Evolutionary conservation across 2,888 invertebrate genomes (phyloP).

Genomic region (Gisinianus flammeolus): DNA sequence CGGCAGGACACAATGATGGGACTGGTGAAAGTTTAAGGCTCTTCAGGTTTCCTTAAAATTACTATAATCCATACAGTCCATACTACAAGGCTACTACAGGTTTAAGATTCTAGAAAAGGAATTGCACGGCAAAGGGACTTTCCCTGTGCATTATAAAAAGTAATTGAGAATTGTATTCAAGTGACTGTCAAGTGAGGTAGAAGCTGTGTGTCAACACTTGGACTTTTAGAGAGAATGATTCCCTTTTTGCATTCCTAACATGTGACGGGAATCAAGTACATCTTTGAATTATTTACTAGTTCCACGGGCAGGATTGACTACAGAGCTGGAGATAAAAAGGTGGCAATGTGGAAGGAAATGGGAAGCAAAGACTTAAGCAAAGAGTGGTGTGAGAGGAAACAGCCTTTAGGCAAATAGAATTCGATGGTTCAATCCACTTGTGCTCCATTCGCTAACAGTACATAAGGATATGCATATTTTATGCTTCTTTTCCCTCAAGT

Average conservation of each 20-base stretch:
- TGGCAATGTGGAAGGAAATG: background rate
- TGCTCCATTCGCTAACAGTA: background rate
- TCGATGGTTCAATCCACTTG: slow-evolving; percentile 24
- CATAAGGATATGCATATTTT: too few relatives aligned
- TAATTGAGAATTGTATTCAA: slow-evolving; percentile 13
- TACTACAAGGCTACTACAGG: too few relatives aligned
- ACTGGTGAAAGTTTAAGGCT: too few relatives aligned
- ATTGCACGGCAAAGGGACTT: too few relatives aligned
- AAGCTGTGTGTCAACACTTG: slow-evolving; percentile 28
- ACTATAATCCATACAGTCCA: too few relatives aligned
- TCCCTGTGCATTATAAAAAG: background rate
- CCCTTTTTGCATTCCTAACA: background rate
- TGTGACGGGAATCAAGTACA: slow-evolving; percentile 1
- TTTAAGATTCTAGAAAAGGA: too few relatives aligned
- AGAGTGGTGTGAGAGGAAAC: background rate
- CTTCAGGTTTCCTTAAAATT: too few relatives aligned
- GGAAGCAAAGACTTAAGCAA: slow-evolving; percentile 1
- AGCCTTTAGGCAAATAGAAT: slow-evolving; percentile 25
- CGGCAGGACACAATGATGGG: too few relatives aligned
- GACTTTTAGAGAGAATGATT: background rate
- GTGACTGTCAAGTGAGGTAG: slow-evolving; percentile 23
- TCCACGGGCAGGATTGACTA: background rate
- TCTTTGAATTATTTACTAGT: slow-evolving; percentile 25
- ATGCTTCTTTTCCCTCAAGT: background rate
- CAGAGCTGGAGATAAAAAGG: background rate